phyloP scores from a whole-genome alignment of 2,113 vertebrate genomes.

The Carassius auratus region DNA sequence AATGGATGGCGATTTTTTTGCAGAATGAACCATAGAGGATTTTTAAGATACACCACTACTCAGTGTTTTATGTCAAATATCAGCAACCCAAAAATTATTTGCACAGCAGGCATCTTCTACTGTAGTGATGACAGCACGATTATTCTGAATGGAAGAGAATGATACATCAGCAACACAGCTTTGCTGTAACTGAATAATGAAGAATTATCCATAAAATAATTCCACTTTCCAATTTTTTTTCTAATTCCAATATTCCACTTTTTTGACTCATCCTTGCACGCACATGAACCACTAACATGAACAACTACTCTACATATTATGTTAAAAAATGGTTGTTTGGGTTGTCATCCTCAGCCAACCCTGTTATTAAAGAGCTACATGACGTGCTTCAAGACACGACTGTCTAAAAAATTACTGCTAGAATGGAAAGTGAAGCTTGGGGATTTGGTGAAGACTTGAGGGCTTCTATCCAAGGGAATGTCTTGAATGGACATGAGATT shows the following conservation, averaged over 20 bases:
- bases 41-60: neutral
- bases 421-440: constrained; percentile 15
- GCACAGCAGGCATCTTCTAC: neutral
- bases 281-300: neutral
- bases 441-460: constrained; percentile 1
- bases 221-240: too few species aligned
- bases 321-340: neutral
- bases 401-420: neutral
- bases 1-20: constrained; percentile 4
- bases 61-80: constrained; percentile 3
- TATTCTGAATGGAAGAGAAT: constrained; percentile 6
- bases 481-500: neutral
- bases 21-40: constrained; percentile 16
- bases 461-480: constrained; percentile 21
- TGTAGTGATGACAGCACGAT: neutral
- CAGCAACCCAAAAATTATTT: neutral
- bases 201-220: too few species aligned
- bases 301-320: neutral
- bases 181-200: neutral
- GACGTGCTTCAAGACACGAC: neutral
- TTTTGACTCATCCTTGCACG: neutral
- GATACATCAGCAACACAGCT: neutral
- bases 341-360: constrained; percentile 5
- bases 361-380: constrained; percentile 40
- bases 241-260: too few species aligned